Base-by-base conservation (phyloP, 2,888 invertebrate species). In the Punctoribates punctum region DNA sequence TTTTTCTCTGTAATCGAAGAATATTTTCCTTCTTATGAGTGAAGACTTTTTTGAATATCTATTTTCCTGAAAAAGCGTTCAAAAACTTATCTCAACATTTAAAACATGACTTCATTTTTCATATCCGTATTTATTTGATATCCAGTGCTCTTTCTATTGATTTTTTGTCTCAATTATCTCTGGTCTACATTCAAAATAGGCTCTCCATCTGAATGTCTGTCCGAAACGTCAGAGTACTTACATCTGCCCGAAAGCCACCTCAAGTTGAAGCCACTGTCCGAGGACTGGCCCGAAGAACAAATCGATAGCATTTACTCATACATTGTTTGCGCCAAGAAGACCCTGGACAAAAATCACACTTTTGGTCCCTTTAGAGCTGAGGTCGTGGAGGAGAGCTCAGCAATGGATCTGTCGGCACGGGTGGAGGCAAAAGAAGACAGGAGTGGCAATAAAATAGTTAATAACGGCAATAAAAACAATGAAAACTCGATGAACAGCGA, bases 141-240 rank as follows among this genome's bases (percentile, higher is more conserved):
- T 34, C 3, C 34, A 34, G 3, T 8, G 34, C 4, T 34, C 4
- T 34, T 38, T 34, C 38, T 67, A 67, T 67, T 67, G 67, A 67
- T 38, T 38, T 38, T 67, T 67, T 27, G 9, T 23, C 20, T 34
- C 34, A 34, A 67, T 38, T 38, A 67, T 38, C 20, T 38, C 20
- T n/a, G 34, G n/a, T n/a, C 25, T 46, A 46, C 15, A 48, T n/a
- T 17, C n/a, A 48, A 17, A 48, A 60, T 25, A 67, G 67, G 34
- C 38, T 67, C 67, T 67, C 67, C 67, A 3, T 34, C 67, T n/a
- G 67, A 67, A 67, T 67, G 67, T 11, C 34, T 67, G n/a, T 38
- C 38, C n/a, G 67, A 67, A 38, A 67, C 67, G 34, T 13, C 38
- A 38, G 17, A 67, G 11, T n/a, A 34, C 17, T 27, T 62, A 29